Base-by-base conservation (phyloP, 2,113 vertebrate genomes). In the Cynopterus brachyotis region DNA sequence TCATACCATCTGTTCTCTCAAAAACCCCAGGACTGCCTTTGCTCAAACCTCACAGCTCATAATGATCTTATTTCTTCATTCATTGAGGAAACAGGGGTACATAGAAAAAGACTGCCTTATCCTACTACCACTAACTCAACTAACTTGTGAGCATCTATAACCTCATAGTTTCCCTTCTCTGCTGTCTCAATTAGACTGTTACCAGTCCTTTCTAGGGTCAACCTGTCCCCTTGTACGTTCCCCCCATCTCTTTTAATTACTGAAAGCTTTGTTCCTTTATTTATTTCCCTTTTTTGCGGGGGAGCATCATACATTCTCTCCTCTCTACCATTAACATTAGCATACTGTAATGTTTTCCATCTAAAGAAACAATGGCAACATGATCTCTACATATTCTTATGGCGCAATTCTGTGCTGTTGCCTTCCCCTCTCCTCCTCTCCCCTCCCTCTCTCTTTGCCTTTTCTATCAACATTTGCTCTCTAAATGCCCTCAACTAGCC, bases 61-160 rank as follows among this genome's bases (percentile, higher is more conserved):
- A 53, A 69, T 26, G 73, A 57, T 20, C 15, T 85, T 93, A 19
- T 66, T 85, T 85, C 83, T 81, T 82, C 89, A 92, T 90, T 87
- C 13, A 50, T 50, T 57, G 57, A 89, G 76, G 16, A 78, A 94
- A 42, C 4, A 32, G 35, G 85, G 89, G 55, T 55, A 24, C 53
- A 75, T 40, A 85, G 73, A 66, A 89, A 42, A 85, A 30, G 30
- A 47, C 32, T 35, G 9, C 35, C 45, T 81, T 26, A 32, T 60
- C 22, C 12, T 57, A 4, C 80, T 20, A 37, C 13, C 35, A 59
- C 11, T 20, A 67, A 80, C 32, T 62, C 2, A 1, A 40, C 62
- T 60, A 57, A 26, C 50, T 67, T 40, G n/a, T 47, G 73, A 57
- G 62, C 30, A 91, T 53, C 40, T 73, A 5, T 35, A 20, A 19